phyloP scores from a whole-genome alignment of 2,888 invertebrate species.

The Ypsolopha sequella region DNA sequence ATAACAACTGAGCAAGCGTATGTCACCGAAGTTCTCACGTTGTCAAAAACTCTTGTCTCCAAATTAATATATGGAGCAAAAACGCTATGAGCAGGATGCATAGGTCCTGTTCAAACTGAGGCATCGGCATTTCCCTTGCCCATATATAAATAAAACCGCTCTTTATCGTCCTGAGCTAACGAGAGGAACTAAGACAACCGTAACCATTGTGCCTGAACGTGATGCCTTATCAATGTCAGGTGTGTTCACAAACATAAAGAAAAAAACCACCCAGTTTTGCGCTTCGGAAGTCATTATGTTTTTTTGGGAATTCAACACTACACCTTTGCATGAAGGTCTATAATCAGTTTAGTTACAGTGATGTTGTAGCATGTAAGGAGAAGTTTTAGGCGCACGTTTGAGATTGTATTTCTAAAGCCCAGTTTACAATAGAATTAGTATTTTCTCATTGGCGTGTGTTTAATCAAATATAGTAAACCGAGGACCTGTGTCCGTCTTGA shows the following conservation, averaged over 20 bases:
- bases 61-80: background rate
- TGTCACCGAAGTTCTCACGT: background rate
- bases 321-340: too few relatives aligned
- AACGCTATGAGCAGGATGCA: background rate
- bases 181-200: conserved; percentile 25
- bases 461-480: conserved; percentile 19
- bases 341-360: too few relatives aligned
- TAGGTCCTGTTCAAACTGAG: background rate
- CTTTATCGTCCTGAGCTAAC: conserved; percentile 29
- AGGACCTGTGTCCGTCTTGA: conserved; percentile 54
- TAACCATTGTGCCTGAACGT: conserved; percentile 34
- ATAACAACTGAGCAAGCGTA: too few relatives aligned
- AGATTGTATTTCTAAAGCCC: conserved; percentile 8
- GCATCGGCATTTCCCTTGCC: conserved; percentile 40
- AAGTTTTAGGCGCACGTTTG: too few relatives aligned
- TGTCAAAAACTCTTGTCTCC: background rate
- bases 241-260: conserved; percentile 10
- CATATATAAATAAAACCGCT: conserved; percentile 33
- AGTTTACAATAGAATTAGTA: conserved; percentile 40
- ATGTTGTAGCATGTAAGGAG: too few relatives aligned
- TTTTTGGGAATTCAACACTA: too few relatives aligned
- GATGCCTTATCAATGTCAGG: conserved; percentile 17
- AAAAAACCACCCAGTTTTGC: background rate
- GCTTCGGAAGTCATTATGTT: too few relatives aligned
- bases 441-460: conserved; percentile 11